Percentiles rank a stretch among this genome's conserved stretches.
Evolutionary conservation across 1,140 invertebrate genomes (phyloP).

Genomic region (Drosophila bocqueti): DNA sequence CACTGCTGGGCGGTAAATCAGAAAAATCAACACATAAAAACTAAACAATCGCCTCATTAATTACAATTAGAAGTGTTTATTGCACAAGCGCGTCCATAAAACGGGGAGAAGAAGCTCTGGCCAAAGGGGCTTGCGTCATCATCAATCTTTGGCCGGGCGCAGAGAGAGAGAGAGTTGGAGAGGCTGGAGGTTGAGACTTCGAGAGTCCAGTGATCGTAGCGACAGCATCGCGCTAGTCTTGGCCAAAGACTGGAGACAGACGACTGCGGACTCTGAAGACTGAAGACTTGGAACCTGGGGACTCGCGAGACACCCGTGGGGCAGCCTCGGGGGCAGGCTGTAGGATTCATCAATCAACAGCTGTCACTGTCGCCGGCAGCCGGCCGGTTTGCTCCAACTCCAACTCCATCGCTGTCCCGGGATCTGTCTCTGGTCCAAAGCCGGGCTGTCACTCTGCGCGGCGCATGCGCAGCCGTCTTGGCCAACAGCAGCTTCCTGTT

Average conservation of each 20-base stretch:
- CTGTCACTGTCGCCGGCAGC: conserved; percentile 74
- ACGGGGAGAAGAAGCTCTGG: conserved; percentile 32
- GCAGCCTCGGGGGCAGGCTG: conserved; percentile 62
- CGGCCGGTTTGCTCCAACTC: conserved; percentile 56
- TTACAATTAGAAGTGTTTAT: conserved; percentile 84
- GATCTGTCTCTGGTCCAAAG: conserved; percentile 25
- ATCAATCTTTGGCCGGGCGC: conserved; percentile 58
- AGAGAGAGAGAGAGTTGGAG: conserved; percentile 9
- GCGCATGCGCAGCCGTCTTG: conserved; percentile 64
- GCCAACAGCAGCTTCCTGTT: conserved; percentile 65
- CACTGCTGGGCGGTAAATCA: conserved; percentile 62
- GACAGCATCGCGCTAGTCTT: conserved; percentile 30
- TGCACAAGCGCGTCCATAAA: conserved; percentile 79
- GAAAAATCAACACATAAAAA: conserved; percentile 83
- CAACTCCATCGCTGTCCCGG: conserved; percentile 5
- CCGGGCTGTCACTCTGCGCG: conserved; percentile 61
- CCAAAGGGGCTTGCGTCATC: conserved; percentile 72
- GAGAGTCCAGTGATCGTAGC: conserved; percentile 27
- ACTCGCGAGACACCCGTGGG: conserved; percentile 33
- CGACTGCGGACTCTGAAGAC: conserved; percentile 10
- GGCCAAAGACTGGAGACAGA: conserved; percentile 15
- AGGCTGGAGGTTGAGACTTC: conserved; percentile 29
- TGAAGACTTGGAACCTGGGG: conserved; percentile 8
- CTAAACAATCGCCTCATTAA: conserved; percentile 83
- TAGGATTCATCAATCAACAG: conserved; percentile 83